These are phyloP conservation scores for Hirtodrosophila alboralis DNA, from an alignment of 2,888 invertebrate genomes.

Conservation along the genomic window DNA sequence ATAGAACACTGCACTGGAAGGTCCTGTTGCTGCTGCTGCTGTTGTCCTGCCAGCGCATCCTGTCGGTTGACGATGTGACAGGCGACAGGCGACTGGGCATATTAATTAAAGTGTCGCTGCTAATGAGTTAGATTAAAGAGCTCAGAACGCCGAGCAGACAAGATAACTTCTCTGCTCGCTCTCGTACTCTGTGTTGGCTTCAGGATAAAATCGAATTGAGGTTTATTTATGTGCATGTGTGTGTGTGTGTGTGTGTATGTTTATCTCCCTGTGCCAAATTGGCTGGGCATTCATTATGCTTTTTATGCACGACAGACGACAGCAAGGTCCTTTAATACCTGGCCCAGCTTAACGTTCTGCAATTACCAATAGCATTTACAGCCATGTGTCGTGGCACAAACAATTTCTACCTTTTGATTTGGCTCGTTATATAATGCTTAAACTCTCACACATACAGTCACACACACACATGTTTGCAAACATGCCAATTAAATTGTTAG, in stretches of 20 bases:
- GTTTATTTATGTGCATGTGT: conserved; percentile 15
- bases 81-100: conserved; percentile 33
- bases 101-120: conserved; percentile 74
- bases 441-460: not conserved
- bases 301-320: conserved; percentile 42
- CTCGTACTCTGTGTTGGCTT: conserved; percentile 44
- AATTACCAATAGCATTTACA: conserved; percentile 38
- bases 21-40: conserved; percentile 3
- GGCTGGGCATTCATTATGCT: conserved; percentile 46
- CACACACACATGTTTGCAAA: not conserved
- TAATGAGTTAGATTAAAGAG: conserved; percentile 73
- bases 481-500: not conserved
- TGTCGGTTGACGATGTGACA: conserved; percentile 33
- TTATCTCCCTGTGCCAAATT: conserved; percentile 21
- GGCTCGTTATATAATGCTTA: conserved; percentile 1
- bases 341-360: conserved; percentile 35
- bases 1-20: conserved; percentile 8
- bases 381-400: conserved; percentile 3
- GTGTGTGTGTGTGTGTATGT: conserved; percentile 1
- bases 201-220: conserved; percentile 48
- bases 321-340: conserved; percentile 40
- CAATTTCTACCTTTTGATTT: conserved; percentile 20
- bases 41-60: conserved; percentile 23
- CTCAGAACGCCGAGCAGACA: conserved; percentile 10
- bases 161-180: not conserved